Conservation (phyloP, 2,113 vertebrate species). For the Sylvia atricapilla region DNA sequence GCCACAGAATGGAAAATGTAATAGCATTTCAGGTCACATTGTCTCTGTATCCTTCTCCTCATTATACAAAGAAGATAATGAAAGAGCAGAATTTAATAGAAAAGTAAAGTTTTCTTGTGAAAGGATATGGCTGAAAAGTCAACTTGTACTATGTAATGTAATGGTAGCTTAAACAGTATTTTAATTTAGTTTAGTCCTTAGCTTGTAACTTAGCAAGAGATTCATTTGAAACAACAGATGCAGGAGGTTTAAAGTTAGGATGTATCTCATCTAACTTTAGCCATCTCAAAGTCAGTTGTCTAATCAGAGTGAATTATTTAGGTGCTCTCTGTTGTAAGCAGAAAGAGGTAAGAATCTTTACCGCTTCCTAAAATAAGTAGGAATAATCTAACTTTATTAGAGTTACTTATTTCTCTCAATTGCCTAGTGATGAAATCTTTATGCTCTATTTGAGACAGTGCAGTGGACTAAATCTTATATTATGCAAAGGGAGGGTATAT, state of each 20-base stretch:
- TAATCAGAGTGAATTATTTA: conserved; percentile 18
- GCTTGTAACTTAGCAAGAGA: background rate
- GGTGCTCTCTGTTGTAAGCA: background rate
- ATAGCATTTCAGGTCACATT: background rate
- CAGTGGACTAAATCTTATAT: background rate
- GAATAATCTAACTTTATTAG: background rate
- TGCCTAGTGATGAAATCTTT: background rate
- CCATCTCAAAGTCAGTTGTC: background rate
- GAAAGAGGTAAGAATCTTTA: background rate
- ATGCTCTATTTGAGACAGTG: background rate
- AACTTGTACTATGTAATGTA: background rate
- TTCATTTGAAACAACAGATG: background rate
- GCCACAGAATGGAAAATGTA: background rate
- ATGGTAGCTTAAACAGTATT: background rate
- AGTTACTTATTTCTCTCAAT: background rate
- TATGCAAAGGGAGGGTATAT: background rate
- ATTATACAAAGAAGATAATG: background rate
- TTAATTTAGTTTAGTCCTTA: background rate
- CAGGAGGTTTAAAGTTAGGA: background rate
- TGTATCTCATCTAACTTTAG: background rate
- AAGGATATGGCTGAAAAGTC: background rate
- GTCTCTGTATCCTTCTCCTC: background rate
- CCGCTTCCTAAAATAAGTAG: background rate
- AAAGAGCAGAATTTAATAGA: background rate
- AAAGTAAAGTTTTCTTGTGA: background rate